phyloP scores from a whole-genome alignment of 2,113 vertebrate species.

The Sturnus vulgaris region DNA sequence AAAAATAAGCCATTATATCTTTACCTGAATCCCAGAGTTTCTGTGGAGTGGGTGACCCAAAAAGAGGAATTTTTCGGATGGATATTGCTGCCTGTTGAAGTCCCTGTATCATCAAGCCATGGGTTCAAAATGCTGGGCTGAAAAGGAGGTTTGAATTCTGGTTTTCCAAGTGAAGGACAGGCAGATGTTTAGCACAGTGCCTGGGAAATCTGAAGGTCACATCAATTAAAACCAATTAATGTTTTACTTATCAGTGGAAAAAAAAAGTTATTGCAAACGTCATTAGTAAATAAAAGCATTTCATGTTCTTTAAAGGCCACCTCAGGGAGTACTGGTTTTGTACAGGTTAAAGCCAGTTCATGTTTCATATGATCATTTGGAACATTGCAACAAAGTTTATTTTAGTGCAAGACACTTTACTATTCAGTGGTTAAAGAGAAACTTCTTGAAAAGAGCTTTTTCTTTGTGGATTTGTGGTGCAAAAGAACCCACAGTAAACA shows the following conservation, averaged over 20 bases:
- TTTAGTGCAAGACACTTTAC: neutral
- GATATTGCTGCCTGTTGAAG: neutral
- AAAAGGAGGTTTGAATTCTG: neutral
- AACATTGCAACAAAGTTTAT: neutral
- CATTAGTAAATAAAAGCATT: neutral
- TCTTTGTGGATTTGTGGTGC: neutral
- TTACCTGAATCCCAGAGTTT: neutral
- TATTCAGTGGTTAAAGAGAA: slow-evolving; percentile 14
- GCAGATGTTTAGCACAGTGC: neutral
- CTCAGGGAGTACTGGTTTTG: slow-evolving; percentile 1
- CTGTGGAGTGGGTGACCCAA: neutral
- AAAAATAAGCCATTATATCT: neutral
- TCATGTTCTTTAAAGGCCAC: neutral
- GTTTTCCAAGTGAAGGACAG: neutral
- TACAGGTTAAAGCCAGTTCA: neutral
- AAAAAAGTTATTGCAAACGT: neutral
- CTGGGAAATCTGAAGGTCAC: neutral
- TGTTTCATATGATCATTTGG: neutral
- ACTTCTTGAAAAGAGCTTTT: slow-evolving; percentile 41
- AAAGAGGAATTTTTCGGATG: neutral
- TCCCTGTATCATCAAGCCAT: neutral
- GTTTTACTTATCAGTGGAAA: neutral
- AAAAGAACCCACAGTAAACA: slow-evolving; percentile 13
- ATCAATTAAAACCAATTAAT: neutral
- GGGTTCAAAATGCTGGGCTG: neutral